Conservation (phyloP, 1,140 invertebrate species). For the Pollicipes pollicipes region DNA sequence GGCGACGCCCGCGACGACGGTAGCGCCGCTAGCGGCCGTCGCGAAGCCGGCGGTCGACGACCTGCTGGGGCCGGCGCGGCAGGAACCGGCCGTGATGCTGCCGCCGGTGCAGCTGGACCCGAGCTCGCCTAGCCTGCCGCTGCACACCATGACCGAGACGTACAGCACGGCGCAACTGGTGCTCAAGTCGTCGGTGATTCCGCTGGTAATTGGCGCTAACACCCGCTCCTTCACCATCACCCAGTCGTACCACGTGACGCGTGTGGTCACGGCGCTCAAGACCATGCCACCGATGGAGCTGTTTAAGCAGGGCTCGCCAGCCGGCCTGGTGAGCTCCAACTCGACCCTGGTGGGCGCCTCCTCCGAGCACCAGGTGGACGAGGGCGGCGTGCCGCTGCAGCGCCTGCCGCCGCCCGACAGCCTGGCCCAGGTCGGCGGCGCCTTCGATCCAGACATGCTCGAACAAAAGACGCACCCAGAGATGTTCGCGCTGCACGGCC, state of each 20-base stretch:
- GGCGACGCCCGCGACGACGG: slow-evolving; percentile 39
- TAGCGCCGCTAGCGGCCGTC: too few species aligned
- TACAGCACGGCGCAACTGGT: slow-evolving; percentile 73
- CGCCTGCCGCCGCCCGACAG: slow-evolving; percentile 14
- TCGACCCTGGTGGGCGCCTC: slow-evolving; percentile 56
- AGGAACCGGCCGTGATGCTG: slow-evolving; percentile 25
- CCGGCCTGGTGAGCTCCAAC: slow-evolving; percentile 60
- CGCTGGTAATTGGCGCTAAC: slow-evolving; percentile 44
- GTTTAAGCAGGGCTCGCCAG: slow-evolving; percentile 42
- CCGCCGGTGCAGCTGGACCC: slow-evolving; percentile 56
- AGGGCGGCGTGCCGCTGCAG: slow-evolving; percentile 23
- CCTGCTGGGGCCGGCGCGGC: not conserved
- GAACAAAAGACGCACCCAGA: slow-evolving; percentile 15
- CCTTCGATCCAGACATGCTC: slow-evolving; percentile 15
- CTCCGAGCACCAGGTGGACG: slow-evolving; percentile 43
- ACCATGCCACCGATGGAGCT: slow-evolving; percentile 68
- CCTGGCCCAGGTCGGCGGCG: slow-evolving; percentile 28
- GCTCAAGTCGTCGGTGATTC: slow-evolving; percentile 67
- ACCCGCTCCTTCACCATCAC: slow-evolving; percentile 46
- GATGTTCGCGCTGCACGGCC: slow-evolving; percentile 12
- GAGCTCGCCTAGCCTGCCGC: slow-evolving; percentile 39
- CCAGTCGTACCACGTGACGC: slow-evolving; percentile 69
- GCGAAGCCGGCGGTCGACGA: slow-evolving; percentile 1
- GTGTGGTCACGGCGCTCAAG: slow-evolving; percentile 67
- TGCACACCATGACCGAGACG: slow-evolving; percentile 74